Evolutionary conservation across 2,797 vertebrate species (phyloP), one percentile per base, ranked within the genome.

Genomic region (Ataeniobius toweri): DNA sequence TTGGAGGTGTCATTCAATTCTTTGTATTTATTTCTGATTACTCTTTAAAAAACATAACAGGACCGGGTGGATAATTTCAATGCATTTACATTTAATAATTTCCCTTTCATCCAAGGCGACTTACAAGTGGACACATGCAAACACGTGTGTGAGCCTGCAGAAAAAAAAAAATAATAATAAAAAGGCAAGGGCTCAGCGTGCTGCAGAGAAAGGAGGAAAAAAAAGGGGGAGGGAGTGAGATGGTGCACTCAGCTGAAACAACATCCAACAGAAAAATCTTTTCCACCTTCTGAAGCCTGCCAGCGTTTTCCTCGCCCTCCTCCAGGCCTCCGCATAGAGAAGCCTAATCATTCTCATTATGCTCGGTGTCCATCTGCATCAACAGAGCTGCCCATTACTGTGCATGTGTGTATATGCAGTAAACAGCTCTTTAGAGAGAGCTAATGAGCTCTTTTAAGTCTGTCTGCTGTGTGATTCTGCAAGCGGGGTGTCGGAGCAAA

Each of bases 401-500:
- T 81, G 79, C 96, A 73, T 85, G 85, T 83, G 88, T 91, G 96
- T 96, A 92, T 97, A 96, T 96, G 97, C 95, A 96, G 97, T 97
- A 98, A 98, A 97, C 96, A 97, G 77, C 96, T 96, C 96, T 98
- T 97, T 96, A 97, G 96, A 97, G 96, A 96, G 95, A 95, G 95
- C 96, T 98, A 98, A 98, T 97, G 97, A 98, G 97, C 96, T 97
- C 96, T 97, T 97, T 97, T 97, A 97, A 97, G 97, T 96, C 96
- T 96, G 96, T 96, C 96, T 95, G 96, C 95, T 94, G 96, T 94
- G 91, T 95, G 96, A 97, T 97, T 97, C 96, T 96, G 96, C 97
- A 95, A 95, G 96, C 96, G 93, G 96, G 96, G 95, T 95, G 77
- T 97, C 96, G 95, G 88, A 96, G 97, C 96, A 97, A 96, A 97